Base-by-base conservation (phyloP, 1,140 invertebrate genomes). In the Solenopsis invicta region DNA sequence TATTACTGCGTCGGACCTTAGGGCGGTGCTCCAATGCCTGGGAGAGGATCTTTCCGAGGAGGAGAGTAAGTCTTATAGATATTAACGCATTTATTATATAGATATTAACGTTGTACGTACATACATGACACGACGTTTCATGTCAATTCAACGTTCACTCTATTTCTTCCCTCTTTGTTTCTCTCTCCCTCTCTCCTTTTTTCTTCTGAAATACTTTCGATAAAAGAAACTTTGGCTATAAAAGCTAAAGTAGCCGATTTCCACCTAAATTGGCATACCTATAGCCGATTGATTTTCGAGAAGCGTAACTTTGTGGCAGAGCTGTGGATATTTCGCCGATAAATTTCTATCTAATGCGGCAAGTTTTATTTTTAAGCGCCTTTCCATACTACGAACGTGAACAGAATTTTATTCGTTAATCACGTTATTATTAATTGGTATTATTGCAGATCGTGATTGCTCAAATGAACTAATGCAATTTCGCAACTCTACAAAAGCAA, bases 1-100 rank as follows among this genome's bases (percentile, higher is more conserved):
- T 92, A 98, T 98, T 84, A 98, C 97, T 45, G 97, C 98, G 4
- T 98, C 98, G 0, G 98, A 98, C 93, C 95, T 98, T 52, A 95
- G 98, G 86, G 98, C 98, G 0, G 98, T 98, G 9, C 94, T 98
- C 56, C 98, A 98, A 94, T 98, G 98, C 94, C 94, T 98, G 9
- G 98, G 98, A 8, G 98, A 98, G 93, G 97, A 98, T 93, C 94
- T 98, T 50, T 97, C 97, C 8, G 98, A 98, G 93, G 98, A 98
- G 95, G 98, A 98, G 94, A 98, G 98, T 98, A 93, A 96, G 96
- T 95, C 85, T 88, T 56, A 29, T 66, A 48, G 8, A 8, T 82
- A 45, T 59, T 82, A 74, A 84, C 24, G 45, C 54, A 84, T 61
- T 62, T 29, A 18, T 45, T n/a, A 29, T 29, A 29, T 29, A 29